Conservation (phyloP, 2,797 vertebrate species). For the Darevskia mixta region DNA sequence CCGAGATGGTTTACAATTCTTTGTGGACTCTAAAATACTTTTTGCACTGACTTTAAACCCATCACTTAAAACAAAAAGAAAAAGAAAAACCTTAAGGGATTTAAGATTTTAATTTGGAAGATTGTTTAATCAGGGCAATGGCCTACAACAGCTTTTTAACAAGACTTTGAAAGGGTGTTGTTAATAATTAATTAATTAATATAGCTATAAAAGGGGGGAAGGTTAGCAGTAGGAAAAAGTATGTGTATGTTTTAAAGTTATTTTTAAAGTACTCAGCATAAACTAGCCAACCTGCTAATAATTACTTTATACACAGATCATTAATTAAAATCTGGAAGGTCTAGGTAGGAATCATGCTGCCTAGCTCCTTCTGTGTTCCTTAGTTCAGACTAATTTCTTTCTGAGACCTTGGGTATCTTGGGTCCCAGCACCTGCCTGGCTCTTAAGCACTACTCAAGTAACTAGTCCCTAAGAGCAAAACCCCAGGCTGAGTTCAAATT, state of each 20-base stretch:
- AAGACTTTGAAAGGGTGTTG: not conserved
- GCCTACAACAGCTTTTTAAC: slow-evolving; percentile 7
- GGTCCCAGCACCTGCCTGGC: not conserved
- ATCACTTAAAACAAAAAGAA: not conserved
- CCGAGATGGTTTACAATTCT: not conserved
- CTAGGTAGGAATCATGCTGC: not conserved
- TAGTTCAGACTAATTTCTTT: not conserved
- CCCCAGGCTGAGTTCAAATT: not conserved
- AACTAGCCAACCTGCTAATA: not conserved
- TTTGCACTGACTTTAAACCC: not conserved
- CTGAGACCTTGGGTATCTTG: not conserved
- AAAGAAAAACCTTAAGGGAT: not conserved
- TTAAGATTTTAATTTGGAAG: slow-evolving; percentile 22
- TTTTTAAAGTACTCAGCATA: not conserved
- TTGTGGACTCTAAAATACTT: not conserved
- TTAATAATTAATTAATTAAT: not conserved
- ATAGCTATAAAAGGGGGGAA: not conserved
- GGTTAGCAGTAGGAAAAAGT: not conserved
- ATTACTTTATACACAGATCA: not conserved
- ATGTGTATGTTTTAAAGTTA: not conserved
- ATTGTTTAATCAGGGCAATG: not conserved
- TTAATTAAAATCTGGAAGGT: not conserved
- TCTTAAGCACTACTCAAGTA: not conserved
- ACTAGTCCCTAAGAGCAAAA: not conserved
- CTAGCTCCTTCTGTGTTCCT: not conserved